Evolutionary conservation across 1,140 invertebrate species (phyloP), one percentile per base, ranked within the genome.

Genomic region (Carposina sasakii): DNA sequence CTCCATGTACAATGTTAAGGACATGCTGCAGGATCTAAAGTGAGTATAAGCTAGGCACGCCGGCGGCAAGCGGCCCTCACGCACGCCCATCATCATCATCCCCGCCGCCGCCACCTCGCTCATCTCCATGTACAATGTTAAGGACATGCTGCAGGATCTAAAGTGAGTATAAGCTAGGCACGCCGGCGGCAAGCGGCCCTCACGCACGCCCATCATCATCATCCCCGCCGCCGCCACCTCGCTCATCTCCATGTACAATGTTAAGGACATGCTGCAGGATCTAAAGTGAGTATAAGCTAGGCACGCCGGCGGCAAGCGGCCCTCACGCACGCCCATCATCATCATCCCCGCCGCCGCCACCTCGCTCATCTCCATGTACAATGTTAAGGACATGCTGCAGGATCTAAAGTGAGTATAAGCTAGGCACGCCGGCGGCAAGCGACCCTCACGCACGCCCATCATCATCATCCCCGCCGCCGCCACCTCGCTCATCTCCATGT

Each of bases 321-420:
- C 94, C 0, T 99, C 97, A 3, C 88, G 95, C 40, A 99, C 97
- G 0, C 98, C 98, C 1, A 99, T 99, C 64, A 99, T 99, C 58
- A 97, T 99, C 59, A 99, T 99, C 69, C 98, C 98, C 2, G 96
- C 96, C 44, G 94, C 96, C 19, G 93, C 94, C 31, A 96, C 96
- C 6, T 98, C 97, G 1, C 87, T 99, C 24, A 98, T 99, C 37
- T 95, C 96, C 3, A 99, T 99, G 97, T 95, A 94, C 68, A 99
- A 99, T 85, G 93, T 95, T 3, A 97, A 98, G 78, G 98, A 99
- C 67, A 93, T 99, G 54, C 84, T 99, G 22, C 97, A 99, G 82
- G 97, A 98, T 69, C 85, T 96, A 40, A 96, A 91, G 89, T 96
- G 82, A 54, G 63, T 65, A 15, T 40, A 22, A 41, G n/a, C n/a